Conservation (phyloP, 2,797 vertebrate genomes). For the Chromobotia macracanthus region DNA sequence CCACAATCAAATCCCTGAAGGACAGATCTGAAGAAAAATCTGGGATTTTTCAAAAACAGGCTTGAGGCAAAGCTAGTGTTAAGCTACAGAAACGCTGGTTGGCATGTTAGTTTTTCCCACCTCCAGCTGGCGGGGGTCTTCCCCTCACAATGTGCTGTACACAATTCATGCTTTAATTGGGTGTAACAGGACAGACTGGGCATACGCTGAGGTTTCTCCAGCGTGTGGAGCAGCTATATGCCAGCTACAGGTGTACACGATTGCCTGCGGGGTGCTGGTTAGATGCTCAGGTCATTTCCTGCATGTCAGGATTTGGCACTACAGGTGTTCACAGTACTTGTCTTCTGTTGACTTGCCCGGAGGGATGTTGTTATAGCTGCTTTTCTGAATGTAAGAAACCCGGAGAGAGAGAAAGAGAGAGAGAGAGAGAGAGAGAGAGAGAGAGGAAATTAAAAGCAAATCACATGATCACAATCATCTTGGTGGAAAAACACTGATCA, state of each 20-base stretch:
- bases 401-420: neutral
- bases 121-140: slow-evolving; percentile 66
- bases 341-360: slow-evolving; percentile 20
- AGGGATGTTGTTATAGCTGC: slow-evolving; percentile 31
- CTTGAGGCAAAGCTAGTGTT: slow-evolving; percentile 8
- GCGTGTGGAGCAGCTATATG: slow-evolving; percentile 62
- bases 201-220: slow-evolving; percentile 59
- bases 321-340: slow-evolving; percentile 8
- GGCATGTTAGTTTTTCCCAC: slow-evolving; percentile 61
- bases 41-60: slow-evolving; percentile 38
- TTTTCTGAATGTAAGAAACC: slow-evolving; percentile 23
- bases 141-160: slow-evolving; percentile 66
- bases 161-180: slow-evolving; percentile 65
- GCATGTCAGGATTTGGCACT: slow-evolving; percentile 26
- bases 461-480: neutral
- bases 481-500: too few relatives aligned
- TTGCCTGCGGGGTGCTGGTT: slow-evolving; percentile 63
- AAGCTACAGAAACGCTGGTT: slow-evolving; percentile 55
- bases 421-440: neutral
- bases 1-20: neutral
- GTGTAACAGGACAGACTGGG: slow-evolving; percentile 68
- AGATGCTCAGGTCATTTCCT: slow-evolving; percentile 60
- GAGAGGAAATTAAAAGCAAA: neutral
- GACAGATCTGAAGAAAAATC: slow-evolving; percentile 10
- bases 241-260: slow-evolving; percentile 68